These are phyloP conservation scores for Xanthia togata DNA, from an alignment of 2,888 invertebrate genomes.

Conservation along the genomic window DNA sequence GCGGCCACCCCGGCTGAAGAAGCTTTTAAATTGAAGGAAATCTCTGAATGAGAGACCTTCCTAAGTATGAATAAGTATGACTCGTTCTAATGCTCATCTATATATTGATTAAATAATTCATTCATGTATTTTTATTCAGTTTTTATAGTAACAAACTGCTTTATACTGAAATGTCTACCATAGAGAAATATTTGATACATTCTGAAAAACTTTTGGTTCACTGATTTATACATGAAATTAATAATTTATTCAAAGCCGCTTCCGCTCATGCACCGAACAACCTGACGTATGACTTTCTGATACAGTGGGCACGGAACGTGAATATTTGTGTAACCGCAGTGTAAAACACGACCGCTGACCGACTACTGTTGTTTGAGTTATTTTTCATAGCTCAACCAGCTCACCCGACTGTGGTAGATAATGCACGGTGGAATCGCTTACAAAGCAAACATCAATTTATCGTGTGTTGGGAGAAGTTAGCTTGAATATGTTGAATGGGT, in stretches of 20 bases:
- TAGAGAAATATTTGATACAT: too few relatives aligned
- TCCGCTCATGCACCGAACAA: conserved; percentile 50
- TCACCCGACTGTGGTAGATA: conserved; percentile 58
- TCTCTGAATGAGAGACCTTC: too few relatives aligned
- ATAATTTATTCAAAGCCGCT: conserved; percentile 30
- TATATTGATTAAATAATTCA: too few relatives aligned
- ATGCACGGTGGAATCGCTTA: conserved; percentile 38
- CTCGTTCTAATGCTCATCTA: too few relatives aligned
- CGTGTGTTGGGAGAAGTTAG: conserved; percentile 43
- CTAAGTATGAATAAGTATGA: too few relatives aligned
- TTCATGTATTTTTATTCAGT: too few relatives aligned
- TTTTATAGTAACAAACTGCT: too few relatives aligned
- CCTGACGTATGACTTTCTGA: conserved; percentile 82
- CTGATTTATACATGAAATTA: too few relatives aligned
- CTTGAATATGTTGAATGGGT: conserved; percentile 5
- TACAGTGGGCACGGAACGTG: conserved; percentile 80
- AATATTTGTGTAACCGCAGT: conserved; percentile 79
- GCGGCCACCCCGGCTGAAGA: too few relatives aligned
- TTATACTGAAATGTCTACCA: too few relatives aligned
- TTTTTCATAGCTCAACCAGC: conserved; percentile 64
- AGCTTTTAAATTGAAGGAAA: too few relatives aligned
- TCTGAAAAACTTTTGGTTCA: too few relatives aligned
- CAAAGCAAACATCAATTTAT: conserved; percentile 48
- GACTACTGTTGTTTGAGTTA: conserved; percentile 64
- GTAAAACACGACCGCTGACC: conserved; percentile 78